Base-by-base conservation (phyloP, 1,140 invertebrate genomes). In the Ladona fulva region DNA sequence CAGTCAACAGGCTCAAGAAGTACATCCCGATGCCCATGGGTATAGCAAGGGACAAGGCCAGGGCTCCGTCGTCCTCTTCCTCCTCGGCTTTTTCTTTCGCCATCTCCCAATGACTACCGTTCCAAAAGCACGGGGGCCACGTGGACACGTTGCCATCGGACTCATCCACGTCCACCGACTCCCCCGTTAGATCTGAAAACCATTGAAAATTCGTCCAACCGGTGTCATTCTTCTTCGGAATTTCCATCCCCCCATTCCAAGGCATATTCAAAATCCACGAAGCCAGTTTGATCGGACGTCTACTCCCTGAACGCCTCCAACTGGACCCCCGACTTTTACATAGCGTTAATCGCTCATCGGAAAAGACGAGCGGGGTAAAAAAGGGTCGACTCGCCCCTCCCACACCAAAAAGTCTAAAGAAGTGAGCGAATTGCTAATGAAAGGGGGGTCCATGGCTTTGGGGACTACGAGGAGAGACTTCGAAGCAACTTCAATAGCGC, bases 11-110 rank as follows among this genome's bases (percentile, higher is more conserved):
- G 74, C 84, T 83, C 7, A 87, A 79, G 5, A 84, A 76, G 77
- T 83, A 85, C 25, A 87, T 81, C 24, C 80, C 80, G 6, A 86
- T 77, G 11, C 85, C 86, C 29, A 84, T 83, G 11, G 84, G 81
- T 5, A 86, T 81, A 12, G 78, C 78, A 8, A 78, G 74, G 42
- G 59, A 78, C 77, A 75, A 16, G 3, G 24, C 74, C 37, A 75
- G 74, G 22, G 8, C 74, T 19, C 10, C n/a, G 19, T n/a, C 3
- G 3, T 25, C 37, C 19, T 25, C 74, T 19, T 75, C 37, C 19
- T 19, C 37, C 24, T 19, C 37, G 14, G 5, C n/a, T 19, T 10
- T 16, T 24, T 16, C 52, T 12, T 19, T 22, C 52, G 22, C 14
- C 12, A 1, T 19, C 52, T 16, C 14, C 16, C 52, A 16, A 12